Base-by-base conservation (phyloP, 2,797 vertebrate species). In the Enteromius unitaeniatus region DNA sequence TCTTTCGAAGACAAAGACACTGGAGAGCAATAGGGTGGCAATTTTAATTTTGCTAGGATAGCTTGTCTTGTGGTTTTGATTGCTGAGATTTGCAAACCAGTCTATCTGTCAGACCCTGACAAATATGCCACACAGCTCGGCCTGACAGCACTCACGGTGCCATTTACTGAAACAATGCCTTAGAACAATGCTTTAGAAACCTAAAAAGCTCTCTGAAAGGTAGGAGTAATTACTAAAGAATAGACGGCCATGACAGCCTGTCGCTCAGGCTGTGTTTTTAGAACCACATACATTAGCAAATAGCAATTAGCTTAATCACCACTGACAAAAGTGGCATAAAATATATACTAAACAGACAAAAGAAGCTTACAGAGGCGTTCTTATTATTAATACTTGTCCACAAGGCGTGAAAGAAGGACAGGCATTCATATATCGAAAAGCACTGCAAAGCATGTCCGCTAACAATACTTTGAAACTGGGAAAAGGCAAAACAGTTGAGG, bases 251-350 rank as follows among this genome's bases (percentile, higher is more conserved):
- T 83, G 84, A 86, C 86, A 64, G 78, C 75, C 73, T 60, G 69
- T 78, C 79, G 23, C 68, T 84, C 67, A 77, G 47, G 31, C 67
- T 78, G 74, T 73, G 69, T 85, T 85, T 81, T 73, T 31, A 84
- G 81, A 74, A 21, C 73, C 73, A 34, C 51, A 37, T 65, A 76
- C 86, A 86, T 87, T 83, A 86, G 83, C 86, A 85, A 86, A 88
- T 78, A 84, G 77, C 83, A 84, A 86, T 87, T 81, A 79, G 76
- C 70, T 83, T 84, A 89, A 88, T 89, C 84, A 81, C 87, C 55
- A 4, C 68, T 60, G 53, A 88, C 83, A 84, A 88, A 86, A 82
- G 86, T 76, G 70, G 26, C 85, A 53, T 87, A 82, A 77, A 85
- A 79, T 65, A 69, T 81, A 84, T 75, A 83, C 78, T 62, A 78